These are phyloP conservation scores for Ceratoteleas bidentatus DNA, from an alignment of 1,140 invertebrate species.

Conservation along the genomic window DNA sequence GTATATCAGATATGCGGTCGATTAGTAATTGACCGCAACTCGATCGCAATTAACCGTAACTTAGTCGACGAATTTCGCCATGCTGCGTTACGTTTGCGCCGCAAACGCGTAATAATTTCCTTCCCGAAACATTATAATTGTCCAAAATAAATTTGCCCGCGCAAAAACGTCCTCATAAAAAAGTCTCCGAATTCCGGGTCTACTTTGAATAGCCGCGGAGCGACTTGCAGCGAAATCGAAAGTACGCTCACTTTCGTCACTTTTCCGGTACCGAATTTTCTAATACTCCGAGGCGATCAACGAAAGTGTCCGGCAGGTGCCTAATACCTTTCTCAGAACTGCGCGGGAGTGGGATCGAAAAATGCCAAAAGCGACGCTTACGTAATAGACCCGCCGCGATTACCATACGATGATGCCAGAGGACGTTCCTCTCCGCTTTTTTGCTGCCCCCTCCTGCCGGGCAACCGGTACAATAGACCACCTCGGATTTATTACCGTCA, in stretches of 20 bases:
- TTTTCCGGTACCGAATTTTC: slow-evolving; percentile 31
- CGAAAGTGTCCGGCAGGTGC: slow-evolving; percentile 15
- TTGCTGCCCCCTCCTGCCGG: background rate
- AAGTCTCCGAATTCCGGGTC: no score
- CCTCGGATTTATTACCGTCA: slow-evolving; percentile 45
- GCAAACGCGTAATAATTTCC: no score
- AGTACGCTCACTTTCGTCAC: slow-evolving; percentile 38
- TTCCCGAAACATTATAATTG: no score
- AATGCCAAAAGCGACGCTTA: slow-evolving; percentile 31
- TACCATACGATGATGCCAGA: slow-evolving; percentile 39
- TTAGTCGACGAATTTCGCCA: slow-evolving; percentile 35
- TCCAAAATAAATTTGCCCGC: background rate
- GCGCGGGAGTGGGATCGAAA: slow-evolving; percentile 17
- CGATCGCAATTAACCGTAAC: slow-evolving; percentile 33
- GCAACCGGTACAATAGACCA: slow-evolving; percentile 31
- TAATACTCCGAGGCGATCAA: slow-evolving; percentile 5
- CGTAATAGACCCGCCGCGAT: slow-evolving; percentile 24
- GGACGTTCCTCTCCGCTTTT: slow-evolving; percentile 11
- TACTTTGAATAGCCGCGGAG: background rate
- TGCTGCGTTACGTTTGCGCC: no score
- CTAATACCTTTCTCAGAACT: slow-evolving; percentile 24
- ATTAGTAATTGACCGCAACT: slow-evolving; percentile 49
- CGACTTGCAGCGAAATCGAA: slow-evolving; percentile 17
- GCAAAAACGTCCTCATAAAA: no score
- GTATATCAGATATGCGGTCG: slow-evolving; percentile 42